Percentiles rank a stretch among this genome's conserved stretches.
Conservation (phyloP, 2,113 vertebrate genomes). For the Alligator mississippiensis region DNA sequence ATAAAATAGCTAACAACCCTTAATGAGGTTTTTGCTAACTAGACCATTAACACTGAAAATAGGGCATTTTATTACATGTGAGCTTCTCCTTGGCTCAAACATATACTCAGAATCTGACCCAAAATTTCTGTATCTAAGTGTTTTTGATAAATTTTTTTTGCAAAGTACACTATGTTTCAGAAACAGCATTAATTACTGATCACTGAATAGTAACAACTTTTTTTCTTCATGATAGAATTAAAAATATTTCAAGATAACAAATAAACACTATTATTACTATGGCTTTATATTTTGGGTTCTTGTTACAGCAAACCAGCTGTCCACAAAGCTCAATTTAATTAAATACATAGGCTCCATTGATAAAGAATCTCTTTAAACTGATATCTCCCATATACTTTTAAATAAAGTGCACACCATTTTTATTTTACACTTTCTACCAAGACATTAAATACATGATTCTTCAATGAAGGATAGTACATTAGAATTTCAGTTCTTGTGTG, state of each 20-base stretch:
- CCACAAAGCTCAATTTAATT: conserved; percentile 49
- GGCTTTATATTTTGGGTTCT: conserved; percentile 4
- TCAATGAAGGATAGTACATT: not conserved
- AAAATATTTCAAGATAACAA: conserved; percentile 1
- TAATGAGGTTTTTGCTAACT: not conserved
- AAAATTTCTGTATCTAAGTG: conserved; percentile 1
- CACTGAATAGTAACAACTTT: not conserved
- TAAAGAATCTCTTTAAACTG: conserved; percentile 25
- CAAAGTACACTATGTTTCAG: not conserved
- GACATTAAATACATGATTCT: conserved; percentile 7
- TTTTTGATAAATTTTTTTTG: conserved; percentile 12
- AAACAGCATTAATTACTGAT: not conserved
- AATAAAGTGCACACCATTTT: conserved; percentile 5
- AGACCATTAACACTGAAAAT: not conserved
- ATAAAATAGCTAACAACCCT: not conserved
- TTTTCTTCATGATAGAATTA: not conserved
- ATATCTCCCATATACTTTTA: conserved; percentile 26
- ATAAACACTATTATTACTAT: conserved; percentile 9
- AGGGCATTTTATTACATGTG: not conserved
- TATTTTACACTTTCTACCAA: not conserved
- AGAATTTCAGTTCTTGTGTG: not conserved
- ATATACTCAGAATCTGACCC: not conserved
- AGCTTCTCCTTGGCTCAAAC: not conserved
- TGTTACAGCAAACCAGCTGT: conserved; percentile 28
- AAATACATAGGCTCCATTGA: conserved; percentile 14